Base-by-base conservation (phyloP, 2,113 vertebrate species). In the Erythrocercus mccallii region DNA sequence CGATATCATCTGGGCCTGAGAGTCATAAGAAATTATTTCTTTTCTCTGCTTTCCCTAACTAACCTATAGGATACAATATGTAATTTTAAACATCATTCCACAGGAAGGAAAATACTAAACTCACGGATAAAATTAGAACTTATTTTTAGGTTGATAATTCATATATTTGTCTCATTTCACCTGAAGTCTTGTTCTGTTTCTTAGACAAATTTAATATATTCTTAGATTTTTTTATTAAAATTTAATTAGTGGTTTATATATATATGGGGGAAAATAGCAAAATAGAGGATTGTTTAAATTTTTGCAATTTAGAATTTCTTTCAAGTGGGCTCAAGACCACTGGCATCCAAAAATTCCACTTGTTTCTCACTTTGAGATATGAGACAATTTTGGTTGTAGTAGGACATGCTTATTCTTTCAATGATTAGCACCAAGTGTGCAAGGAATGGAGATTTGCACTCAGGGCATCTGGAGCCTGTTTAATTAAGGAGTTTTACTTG, bases 1-100 rank as follows among this genome's bases (percentile, higher is more conserved):
- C 7, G 9, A 7, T 80, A 6, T 56, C 0, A 0, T 53, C 13
- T 24, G 7, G 25, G 5, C 45, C 31, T 38, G 21, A 77, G 35
- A 68, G 14, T 51, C 30, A 14, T 24, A 50, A 68, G 17, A 45
- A 73, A 69, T 64, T 1, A 22, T 40, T 38, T 76, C 0, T 86
- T 74, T 86, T 68, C 44, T 91, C 50, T 89, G 21, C 19, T 44
- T 53, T 76, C 35, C 9, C 8, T 51, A 64, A 47, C 4, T 47
- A 60, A 51, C 5, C n/a, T 64, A 2, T 8, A 53, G 30, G 16
- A 30, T 65, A 21, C 12, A 45, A 16, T 86, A 47, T 35, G 20
- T 25, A 50, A 7, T 66, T 86, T 54, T n/a, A 69, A 2, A 1
- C 83, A 27, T 10, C 37, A 53, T 81, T 81, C 47, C 61, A 31